phyloP scores from a whole-genome alignment of 1,140 invertebrate species.

The Heliothis subflexa region DNA sequence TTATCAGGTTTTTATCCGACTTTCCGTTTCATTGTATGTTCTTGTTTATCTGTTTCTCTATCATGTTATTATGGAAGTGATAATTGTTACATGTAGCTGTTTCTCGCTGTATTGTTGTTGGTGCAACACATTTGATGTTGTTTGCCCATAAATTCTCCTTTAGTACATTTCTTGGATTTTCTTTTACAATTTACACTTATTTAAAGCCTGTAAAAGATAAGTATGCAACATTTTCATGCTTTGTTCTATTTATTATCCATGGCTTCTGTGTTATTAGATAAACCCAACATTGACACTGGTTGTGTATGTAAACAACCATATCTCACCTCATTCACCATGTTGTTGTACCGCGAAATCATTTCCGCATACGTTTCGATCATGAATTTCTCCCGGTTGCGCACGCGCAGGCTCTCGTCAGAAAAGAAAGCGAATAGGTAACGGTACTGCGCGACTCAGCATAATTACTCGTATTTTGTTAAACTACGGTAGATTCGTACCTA shows the following conservation, averaged over 20 bases:
- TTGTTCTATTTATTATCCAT: too few relatives aligned
- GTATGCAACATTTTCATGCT: too few relatives aligned
- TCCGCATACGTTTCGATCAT: constrained; percentile 53
- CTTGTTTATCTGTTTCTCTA: neutral
- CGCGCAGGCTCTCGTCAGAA: constrained; percentile 54
- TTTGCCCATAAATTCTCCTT: too few relatives aligned
- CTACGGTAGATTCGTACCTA: constrained; percentile 25
- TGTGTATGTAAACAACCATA: neutral
- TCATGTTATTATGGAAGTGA: neutral
- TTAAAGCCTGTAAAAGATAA: too few relatives aligned
- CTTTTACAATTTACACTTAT: too few relatives aligned
- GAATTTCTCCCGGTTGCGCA: constrained; percentile 63
- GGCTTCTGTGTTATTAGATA: neutral
- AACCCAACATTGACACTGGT: neutral
- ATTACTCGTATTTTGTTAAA: constrained; percentile 58
- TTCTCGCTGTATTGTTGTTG: neutral
- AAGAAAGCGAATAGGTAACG: constrained; percentile 78
- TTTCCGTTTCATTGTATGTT: constrained; percentile 26
- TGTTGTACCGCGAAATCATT: constrained; percentile 51
- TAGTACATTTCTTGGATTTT: too few relatives aligned
- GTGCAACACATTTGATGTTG: too few relatives aligned
- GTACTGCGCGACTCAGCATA: constrained; percentile 61
- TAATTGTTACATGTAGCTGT: neutral
- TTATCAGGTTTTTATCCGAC: constrained; percentile 13
- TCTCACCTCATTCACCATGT: neutral